Evolutionary conservation across 2,888 invertebrate species (phyloP).

Genomic region (Incurvaria masculella): DNA sequence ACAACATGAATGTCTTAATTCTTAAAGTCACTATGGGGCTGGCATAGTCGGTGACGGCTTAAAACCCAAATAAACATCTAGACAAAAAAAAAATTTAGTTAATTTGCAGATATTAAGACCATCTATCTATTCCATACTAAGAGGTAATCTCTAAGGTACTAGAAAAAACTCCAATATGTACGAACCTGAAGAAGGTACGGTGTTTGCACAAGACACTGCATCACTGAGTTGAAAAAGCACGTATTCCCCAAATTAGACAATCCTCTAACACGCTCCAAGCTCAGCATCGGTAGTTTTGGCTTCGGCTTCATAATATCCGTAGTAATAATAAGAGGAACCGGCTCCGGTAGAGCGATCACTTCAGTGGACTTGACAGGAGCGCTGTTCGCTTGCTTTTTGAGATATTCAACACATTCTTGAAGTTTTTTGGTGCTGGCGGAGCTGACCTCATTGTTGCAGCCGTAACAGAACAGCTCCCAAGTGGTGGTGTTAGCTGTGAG

Average conservation of each 20-base stretch:
- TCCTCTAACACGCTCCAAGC: constrained; percentile 67
- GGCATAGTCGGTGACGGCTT: too few species aligned
- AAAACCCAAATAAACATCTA: too few species aligned
- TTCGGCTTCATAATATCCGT: constrained; percentile 25
- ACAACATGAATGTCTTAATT: too few species aligned
- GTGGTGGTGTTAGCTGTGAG: constrained; percentile 68
- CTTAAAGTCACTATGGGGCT: too few species aligned
- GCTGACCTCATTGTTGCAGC: constrained; percentile 69
- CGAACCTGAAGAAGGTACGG: constrained; percentile 70
- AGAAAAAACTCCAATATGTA: too few species aligned
- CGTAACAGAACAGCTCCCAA: constrained; percentile 77
- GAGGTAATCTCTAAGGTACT: too few species aligned
- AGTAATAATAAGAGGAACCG: not conserved
- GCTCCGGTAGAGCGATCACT: not conserved
- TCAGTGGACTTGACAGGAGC: not conserved
- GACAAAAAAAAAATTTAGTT: too few species aligned
- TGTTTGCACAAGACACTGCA: constrained; percentile 89
- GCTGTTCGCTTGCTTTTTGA: constrained; percentile 54
- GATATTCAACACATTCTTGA: constrained; percentile 69
- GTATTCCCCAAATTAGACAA: constrained; percentile 92
- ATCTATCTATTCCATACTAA: too few species aligned
- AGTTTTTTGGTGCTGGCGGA: constrained; percentile 62
- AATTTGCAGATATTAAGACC: too few species aligned
- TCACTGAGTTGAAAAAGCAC: constrained; percentile 95
- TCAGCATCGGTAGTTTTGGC: constrained; percentile 32